phyloP scores from a whole-genome alignment of 2,113 vertebrate species.

The Pelusios castaneus region DNA sequence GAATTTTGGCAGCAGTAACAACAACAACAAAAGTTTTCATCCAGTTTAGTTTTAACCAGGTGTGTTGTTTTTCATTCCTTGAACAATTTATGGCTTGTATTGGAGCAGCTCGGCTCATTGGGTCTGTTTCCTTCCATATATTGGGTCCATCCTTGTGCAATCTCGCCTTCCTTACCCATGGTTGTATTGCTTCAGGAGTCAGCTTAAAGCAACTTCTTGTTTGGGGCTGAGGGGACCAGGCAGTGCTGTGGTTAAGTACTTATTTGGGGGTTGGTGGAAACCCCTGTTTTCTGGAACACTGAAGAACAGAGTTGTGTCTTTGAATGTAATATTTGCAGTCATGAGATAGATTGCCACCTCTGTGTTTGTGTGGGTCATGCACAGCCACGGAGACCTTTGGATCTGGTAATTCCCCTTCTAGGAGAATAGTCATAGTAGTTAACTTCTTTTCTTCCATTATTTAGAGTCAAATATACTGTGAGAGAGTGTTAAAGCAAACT shows the following conservation, averaged over 20 bases:
- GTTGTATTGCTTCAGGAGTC: background rate
- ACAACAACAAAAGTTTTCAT: background rate
- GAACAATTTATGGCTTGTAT: background rate
- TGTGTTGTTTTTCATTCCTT: background rate
- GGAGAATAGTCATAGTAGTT: background rate
- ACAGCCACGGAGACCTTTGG: background rate
- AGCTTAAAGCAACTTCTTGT: background rate
- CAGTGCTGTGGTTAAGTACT: background rate
- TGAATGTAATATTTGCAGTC: background rate
- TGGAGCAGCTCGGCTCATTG: background rate
- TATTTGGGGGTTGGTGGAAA: background rate
- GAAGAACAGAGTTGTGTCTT: background rate
- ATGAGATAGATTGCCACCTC: background rate
- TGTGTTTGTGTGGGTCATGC: background rate
- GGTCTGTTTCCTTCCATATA: background rate
- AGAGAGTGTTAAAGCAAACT: background rate
- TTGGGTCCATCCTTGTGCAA: no score
- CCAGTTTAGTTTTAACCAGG: background rate
- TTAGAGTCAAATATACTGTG: background rate
- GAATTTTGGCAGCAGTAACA: background rate
- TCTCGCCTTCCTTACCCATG: background rate
- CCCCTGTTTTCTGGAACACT: background rate
- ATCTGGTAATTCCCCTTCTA: background rate
- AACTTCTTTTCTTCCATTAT: background rate
- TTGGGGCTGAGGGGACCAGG: background rate